phyloP scores from a whole-genome alignment of 2,113 vertebrate genomes.

The Eclectus roratus region DNA sequence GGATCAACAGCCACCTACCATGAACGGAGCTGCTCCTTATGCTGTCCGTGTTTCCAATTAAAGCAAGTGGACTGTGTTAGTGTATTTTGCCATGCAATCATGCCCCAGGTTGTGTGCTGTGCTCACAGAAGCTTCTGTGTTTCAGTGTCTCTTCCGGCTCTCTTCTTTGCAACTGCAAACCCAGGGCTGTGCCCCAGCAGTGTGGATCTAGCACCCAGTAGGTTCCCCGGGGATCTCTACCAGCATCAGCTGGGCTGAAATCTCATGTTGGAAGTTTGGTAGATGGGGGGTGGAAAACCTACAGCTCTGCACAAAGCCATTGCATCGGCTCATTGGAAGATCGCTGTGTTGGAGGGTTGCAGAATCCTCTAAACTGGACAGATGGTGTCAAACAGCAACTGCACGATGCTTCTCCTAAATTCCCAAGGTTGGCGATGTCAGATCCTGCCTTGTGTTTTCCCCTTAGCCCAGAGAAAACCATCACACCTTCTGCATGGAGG shows the following conservation, averaged over 20 bases:
- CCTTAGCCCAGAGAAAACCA: background rate
- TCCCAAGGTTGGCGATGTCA: background rate
- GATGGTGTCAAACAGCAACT: background rate
- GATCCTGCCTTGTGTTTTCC: background rate
- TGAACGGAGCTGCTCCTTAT: rapidly evolving
- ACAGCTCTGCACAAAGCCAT: background rate
- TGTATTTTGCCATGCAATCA: rapidly evolving
- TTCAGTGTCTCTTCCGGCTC: background rate
- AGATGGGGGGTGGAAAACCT: background rate
- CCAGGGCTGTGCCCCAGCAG: rapidly evolving
- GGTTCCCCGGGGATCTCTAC: background rate
- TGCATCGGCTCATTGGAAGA: rapidly evolving
- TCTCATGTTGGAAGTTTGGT: background rate
- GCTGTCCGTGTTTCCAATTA: background rate
- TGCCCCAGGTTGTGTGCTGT: background rate
- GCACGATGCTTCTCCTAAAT: background rate
- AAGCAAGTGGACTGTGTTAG: background rate
- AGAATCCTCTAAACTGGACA: background rate
- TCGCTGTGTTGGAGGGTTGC: background rate
- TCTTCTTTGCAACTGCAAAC: background rate
- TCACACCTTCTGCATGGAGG: background rate
- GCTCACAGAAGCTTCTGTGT: background rate
- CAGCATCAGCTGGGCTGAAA: background rate
- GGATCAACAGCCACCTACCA: background rate
- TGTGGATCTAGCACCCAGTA: background rate